Percentiles rank a stretch among this genome's conserved stretches.
Evolutionary conservation across 2,113 vertebrate genomes (phyloP).

Genomic region (Proterorhinus semilunaris): DNA sequence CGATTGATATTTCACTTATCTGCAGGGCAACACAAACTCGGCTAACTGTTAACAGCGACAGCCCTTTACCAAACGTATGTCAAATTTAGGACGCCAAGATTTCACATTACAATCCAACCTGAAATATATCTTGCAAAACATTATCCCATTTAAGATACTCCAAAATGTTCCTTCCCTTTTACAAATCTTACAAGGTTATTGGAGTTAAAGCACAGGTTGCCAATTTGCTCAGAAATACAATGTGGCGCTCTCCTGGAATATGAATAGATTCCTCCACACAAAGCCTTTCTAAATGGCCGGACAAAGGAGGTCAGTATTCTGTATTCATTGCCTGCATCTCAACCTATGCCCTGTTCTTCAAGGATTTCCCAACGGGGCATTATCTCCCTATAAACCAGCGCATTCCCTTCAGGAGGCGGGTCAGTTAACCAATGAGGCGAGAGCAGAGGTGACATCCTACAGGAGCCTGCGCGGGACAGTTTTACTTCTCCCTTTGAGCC

Average conservation of each 20-base stretch:
- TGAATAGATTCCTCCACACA: not conserved
- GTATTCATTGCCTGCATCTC: constrained; percentile 22
- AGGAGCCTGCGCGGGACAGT: constrained; percentile 18
- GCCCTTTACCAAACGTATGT: too few species aligned
- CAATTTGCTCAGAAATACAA: not conserved
- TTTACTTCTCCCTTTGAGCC: constrained; percentile 10
- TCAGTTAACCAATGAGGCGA: constrained; percentile 24
- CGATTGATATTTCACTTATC: too few species aligned
- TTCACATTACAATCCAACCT: too few species aligned
- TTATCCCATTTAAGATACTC: not conserved
- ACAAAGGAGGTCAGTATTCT: not conserved
- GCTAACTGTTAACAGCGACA: too few species aligned
- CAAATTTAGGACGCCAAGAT: too few species aligned
- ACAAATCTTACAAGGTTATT: not conserved
- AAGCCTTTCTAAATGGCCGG: not conserved
- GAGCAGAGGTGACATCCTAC: constrained; percentile 35
- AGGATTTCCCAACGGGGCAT: constrained; percentile 12
- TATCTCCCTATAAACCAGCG: not conserved
- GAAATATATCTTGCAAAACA: too few species aligned
- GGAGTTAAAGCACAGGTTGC: not conserved
- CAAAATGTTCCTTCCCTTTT: not conserved
- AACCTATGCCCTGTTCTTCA: constrained; percentile 2
- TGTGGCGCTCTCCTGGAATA: not conserved
- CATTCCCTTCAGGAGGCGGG: constrained; percentile 7
- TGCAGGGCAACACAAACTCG: too few species aligned